phyloP scores from a whole-genome alignment of 2,888 invertebrate genomes.

The Caenorhabditis sulstoni region DNA sequence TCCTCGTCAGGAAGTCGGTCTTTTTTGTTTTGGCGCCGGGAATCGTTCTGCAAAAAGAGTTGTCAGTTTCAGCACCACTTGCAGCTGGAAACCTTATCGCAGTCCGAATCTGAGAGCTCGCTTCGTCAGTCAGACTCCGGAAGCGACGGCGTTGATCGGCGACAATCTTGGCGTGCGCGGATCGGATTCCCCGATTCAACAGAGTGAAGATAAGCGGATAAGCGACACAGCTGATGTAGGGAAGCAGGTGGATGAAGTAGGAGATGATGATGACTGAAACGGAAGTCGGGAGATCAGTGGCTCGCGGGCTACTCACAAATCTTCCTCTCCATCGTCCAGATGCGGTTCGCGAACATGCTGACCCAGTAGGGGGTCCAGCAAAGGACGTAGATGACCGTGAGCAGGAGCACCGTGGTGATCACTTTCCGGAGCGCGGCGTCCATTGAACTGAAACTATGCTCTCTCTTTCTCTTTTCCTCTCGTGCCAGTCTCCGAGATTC shows the following conservation, averaged over 20 bases:
- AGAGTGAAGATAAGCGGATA: constrained; percentile 80
- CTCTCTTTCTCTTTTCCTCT: no score
- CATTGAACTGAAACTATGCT: constrained; percentile 65
- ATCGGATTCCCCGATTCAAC: constrained; percentile 67
- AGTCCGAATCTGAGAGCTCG: constrained; percentile 62
- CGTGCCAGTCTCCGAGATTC: no score
- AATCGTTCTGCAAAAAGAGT: constrained; percentile 44
- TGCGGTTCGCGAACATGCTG: constrained; percentile 73
- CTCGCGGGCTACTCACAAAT: constrained; percentile 56
- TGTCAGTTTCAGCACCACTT: not conserved
- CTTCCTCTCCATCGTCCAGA: constrained; percentile 65
- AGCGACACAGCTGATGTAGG: constrained; percentile 78
- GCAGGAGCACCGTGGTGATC: constrained; percentile 76
- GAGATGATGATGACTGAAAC: constrained; percentile 78
- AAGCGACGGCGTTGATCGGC: constrained; percentile 66
- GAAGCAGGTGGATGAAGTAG: constrained; percentile 79
- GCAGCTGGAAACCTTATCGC: no score
- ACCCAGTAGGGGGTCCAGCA: constrained; percentile 79
- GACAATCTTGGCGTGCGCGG: constrained; percentile 71
- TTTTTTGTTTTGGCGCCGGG: constrained; percentile 41
- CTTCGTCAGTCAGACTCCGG: constrained; percentile 72
- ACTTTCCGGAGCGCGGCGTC: constrained; percentile 78
- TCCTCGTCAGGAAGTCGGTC: constrained; percentile 36
- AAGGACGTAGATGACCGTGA: constrained; percentile 78
- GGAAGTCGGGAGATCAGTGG: not conserved